Base-by-base conservation (phyloP, 2,888 invertebrate species). In the Andricus quercusramuli region DNA sequence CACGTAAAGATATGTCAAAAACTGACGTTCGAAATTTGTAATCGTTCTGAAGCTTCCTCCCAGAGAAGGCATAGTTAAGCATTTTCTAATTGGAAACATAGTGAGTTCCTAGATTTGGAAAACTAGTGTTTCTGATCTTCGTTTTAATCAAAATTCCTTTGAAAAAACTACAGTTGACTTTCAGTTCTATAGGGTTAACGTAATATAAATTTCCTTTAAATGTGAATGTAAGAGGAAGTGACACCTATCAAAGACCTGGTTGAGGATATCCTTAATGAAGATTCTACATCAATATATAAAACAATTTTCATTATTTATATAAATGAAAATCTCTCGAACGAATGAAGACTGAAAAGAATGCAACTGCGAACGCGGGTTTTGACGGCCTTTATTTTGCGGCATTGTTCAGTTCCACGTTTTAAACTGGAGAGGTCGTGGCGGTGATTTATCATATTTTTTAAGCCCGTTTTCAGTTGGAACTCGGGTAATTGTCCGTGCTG, bases 401-500 rank as follows among this genome's bases (percentile, higher is more conserved):
- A 86, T 86, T 86, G 87, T 86, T 85, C 83, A 87, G 83, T 86
- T 83, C 84, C 82, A 80, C 84, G 84, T 79, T 81, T 79, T 80
- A 82, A 86, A 83, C 81, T 81, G 83, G 78, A 82, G 81, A 82
- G 81, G 81, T 83, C 81, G 70, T 79, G 79, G 78, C 79, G 67
- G 80, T 83, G 86, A 88, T 89, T 88, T 88, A 86, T 89, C 87
- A 87, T 88, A 85, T 85, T 83, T 82, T 83, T 85, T 84, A 74
- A 80, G 51, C 77, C 84, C 68, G 81, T 83, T 88, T 85, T 86
- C 83, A 85, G 79, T 80, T 62, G 81, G 82, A 76, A 84, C 84
- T 85, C 85, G 86, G 85, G 86, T 88, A 88, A 89, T 89, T 89
- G 88, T 89, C 88, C 87, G 83, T 78, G 79, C 78, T 77, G 81